Evolutionary conservation across 2,113 vertebrate species (phyloP), one percentile per base, ranked within the genome.

Genomic region (Arvicanthis niloticus): DNA sequence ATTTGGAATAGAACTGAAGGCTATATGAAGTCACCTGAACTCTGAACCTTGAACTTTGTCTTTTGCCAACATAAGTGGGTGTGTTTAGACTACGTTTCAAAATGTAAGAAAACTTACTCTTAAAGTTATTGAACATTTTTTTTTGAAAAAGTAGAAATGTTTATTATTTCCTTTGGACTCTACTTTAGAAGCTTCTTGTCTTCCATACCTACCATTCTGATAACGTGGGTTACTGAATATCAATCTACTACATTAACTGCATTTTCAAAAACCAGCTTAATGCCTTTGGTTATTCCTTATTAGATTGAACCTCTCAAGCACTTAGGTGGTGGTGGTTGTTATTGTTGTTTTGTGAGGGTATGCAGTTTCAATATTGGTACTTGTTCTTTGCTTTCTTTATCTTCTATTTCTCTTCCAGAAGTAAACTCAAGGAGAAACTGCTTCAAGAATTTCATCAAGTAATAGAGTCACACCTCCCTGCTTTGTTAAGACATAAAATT

Each of bases 341-440:
- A 77, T 80, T 48, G 40, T 67, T 67, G 65, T 67, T 67, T 67
- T 15, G 31, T 37, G 31, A 37, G 19, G 51, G 17, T 6, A 58
- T 11, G 31, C 37, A 96, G 13, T 95, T 95, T 95, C 68, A 93
- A 58, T 68, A 78, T n/a, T 94, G 42, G 31, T 91, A 9, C 93
- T 95, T 94, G 76, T 86, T 89, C 19, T 88, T 94, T 92, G 53
- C 37, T 86, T 88, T 92, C 19, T 96, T 78, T n/a, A 42, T 93
- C 17, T 81, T 78, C 75, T 70, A 73, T 17, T 37, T 19, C n/a
- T 96, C 11, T 24, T 42, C 5, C 15, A 81, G 88, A 93, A 91
- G 48, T 42, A 90, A 73, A 92, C 70, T 92, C 7, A 86, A 72
- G 31, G 90, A 56, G 21, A 92, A 96, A 87, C 40, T 92, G n/a